Evolutionary conservation across 2,888 invertebrate species (phyloP).

Genomic region (Cantharis rufa): DNA sequence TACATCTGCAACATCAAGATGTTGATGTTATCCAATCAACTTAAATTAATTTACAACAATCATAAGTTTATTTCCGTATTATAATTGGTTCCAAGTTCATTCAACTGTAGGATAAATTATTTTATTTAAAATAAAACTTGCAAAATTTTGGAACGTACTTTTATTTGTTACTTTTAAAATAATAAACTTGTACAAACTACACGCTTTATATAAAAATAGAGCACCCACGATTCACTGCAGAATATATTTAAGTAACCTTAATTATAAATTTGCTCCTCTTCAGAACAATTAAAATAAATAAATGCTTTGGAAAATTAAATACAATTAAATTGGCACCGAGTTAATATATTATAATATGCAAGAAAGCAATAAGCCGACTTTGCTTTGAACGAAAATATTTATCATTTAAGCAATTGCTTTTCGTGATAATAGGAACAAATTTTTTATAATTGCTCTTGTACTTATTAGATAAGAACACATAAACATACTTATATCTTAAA

Average conservation of each 20-base stretch:
- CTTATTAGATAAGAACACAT: neutral
- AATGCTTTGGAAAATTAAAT: slow-evolving; percentile 15
- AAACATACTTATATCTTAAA: neutral
- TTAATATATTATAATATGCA: slow-evolving; percentile 7
- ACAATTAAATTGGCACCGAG: slow-evolving; percentile 18
- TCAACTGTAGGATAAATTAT: neutral
- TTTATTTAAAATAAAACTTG: neutral
- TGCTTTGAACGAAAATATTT: neutral
- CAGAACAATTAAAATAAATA: slow-evolving; percentile 8
- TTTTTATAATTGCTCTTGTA: neutral
- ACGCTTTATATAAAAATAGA: slow-evolving; percentile 26
- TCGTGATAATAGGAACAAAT: neutral
- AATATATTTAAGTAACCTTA: slow-evolving; percentile 18
- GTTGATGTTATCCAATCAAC: too few relatives aligned
- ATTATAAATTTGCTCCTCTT: neutral
- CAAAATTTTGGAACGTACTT: neutral
- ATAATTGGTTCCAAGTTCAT: neutral
- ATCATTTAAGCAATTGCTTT: neutral
- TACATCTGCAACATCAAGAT: too few relatives aligned
- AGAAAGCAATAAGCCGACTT: neutral
- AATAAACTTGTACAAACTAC: neutral
- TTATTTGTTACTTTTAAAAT: neutral
- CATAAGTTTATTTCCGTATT: neutral
- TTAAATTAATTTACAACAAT: neutral
- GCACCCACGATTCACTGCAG: slow-evolving; percentile 36